These are phyloP conservation scores for Upupa epops DNA, from an alignment of 2,113 vertebrate genomes.

Conservation along the genomic window DNA sequence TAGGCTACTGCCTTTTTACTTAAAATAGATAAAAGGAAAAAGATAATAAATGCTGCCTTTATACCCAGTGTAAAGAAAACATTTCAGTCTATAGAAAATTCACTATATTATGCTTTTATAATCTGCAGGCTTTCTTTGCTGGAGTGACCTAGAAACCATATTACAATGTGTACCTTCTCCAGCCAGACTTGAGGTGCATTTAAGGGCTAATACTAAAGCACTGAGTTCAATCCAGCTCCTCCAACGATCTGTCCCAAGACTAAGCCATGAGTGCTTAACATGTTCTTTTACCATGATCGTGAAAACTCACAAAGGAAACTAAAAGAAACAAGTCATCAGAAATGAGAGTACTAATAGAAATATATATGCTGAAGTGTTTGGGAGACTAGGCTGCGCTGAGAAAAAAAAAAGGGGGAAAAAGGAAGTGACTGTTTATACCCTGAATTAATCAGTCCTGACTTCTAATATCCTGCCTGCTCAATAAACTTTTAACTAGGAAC, in stretches of 20 bases:
- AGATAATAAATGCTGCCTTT: not conserved
- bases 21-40: conserved; percentile 5
- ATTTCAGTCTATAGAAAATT: not conserved
- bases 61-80: not conserved
- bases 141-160: not conserved
- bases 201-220: not conserved
- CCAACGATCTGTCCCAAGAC: no score
- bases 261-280: not conserved
- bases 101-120: not conserved
- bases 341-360: not conserved
- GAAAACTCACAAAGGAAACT: not conserved
- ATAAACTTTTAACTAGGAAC: conserved; percentile 23
- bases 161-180: not conserved
- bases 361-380: not conserved
- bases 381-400: accelerated
- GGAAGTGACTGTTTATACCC: not conserved
- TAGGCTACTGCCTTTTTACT: not conserved
- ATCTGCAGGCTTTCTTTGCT: not conserved
- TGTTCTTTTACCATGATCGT: not conserved
- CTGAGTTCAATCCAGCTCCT: not conserved
- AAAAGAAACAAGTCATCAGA: not conserved
- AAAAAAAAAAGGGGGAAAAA: not conserved
- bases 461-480: conserved; percentile 48
- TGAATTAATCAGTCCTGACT: conserved; percentile 48
- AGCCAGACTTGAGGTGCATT: not conserved